phyloP scores from a whole-genome alignment of 2,797 vertebrate genomes.

The Sebastes diaconus region DNA sequence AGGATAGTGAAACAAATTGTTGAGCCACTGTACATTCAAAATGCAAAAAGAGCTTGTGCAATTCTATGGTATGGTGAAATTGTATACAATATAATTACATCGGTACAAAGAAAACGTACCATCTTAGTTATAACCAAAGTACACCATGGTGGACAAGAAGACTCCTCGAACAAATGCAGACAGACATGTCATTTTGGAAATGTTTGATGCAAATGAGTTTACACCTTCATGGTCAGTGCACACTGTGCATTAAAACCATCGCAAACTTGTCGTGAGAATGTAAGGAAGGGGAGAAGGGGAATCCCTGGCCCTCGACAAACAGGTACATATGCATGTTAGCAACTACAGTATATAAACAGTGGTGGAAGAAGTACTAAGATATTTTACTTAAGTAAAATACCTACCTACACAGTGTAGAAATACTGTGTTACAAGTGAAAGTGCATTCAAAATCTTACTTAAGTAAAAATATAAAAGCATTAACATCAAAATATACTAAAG shows the following conservation, averaged over 20 bases:
- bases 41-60: background rate
- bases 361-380: too few relatives aligned
- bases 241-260: constrained; percentile 19
- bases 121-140: background rate
- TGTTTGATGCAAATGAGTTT: constrained; percentile 42
- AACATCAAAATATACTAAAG: too few relatives aligned
- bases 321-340: background rate
- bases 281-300: constrained; percentile 32
- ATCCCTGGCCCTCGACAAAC: background rate
- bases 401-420: too few relatives aligned
- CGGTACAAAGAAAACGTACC: background rate
- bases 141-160: background rate
- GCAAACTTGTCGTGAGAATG: background rate
- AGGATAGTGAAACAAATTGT: constrained; percentile 10
- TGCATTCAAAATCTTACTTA: too few relatives aligned
- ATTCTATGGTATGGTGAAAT: background rate
- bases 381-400: too few relatives aligned
- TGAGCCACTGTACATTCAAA: background rate
- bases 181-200: constrained; percentile 17
- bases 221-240: constrained; percentile 53
- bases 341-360: background rate
- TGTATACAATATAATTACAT: background rate
- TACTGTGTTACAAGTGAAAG: too few relatives aligned
- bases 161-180: background rate
- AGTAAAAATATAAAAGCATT: too few relatives aligned